phyloP scores from a whole-genome alignment of 2,113 vertebrate species.

The Leptobrachium ailaonicum region DNA sequence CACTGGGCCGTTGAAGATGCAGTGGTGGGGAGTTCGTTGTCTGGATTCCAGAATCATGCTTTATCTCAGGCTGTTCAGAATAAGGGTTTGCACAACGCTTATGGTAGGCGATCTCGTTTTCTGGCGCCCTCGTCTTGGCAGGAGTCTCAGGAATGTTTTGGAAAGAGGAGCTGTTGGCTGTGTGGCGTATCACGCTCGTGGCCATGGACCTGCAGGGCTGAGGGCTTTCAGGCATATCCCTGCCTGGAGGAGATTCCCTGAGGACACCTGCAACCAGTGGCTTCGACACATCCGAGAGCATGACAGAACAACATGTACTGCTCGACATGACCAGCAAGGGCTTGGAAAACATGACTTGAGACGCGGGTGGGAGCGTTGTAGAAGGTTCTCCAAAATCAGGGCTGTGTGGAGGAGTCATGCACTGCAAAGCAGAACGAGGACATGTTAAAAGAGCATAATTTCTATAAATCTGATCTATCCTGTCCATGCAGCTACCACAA shows the following conservation, averaged over 20 bases:
- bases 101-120: slow-evolving; percentile 3
- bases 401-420: slow-evolving; percentile 96
- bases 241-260: slow-evolving; percentile 52
- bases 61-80: slow-evolving; percentile 45
- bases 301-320: slow-evolving; percentile 52
- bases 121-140: neutral
- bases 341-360: slow-evolving; percentile 68
- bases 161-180: slow-evolving; percentile 69
- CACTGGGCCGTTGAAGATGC: slow-evolving; percentile 15
- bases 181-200: slow-evolving; percentile 87
- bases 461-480: no score
- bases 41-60: neutral
- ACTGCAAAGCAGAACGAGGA: slow-evolving; percentile 65
- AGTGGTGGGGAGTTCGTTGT: slow-evolving; percentile 25
- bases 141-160: slow-evolving; percentile 62
- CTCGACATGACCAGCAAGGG: slow-evolving; percentile 55
- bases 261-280: slow-evolving; percentile 50
- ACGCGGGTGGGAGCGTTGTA: slow-evolving; percentile 58
- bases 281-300: slow-evolving; percentile 40
- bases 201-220: slow-evolving; percentile 73
- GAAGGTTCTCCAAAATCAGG: slow-evolving; percentile 81
- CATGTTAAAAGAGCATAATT: no score
- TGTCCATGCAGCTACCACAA: no score
- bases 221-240: slow-evolving; percentile 47
- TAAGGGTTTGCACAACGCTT: slow-evolving; percentile 41